phyloP scores from a whole-genome alignment of 2,113 vertebrate genomes.

The Heterochromis multidens region DNA sequence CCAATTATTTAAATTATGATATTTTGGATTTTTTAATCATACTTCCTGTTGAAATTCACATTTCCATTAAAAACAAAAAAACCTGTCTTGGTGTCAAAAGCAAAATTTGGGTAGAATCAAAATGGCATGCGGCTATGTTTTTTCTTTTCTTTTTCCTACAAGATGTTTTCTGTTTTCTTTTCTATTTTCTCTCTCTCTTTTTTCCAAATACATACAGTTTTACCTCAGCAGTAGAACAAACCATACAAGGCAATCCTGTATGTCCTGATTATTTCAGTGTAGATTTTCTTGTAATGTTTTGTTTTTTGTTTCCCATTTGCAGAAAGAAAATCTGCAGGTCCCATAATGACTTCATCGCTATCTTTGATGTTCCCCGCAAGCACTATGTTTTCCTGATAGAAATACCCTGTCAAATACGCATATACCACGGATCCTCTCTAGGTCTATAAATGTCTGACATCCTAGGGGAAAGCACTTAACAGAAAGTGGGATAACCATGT shows the following conservation, averaged over 20 bases:
- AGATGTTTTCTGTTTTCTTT: background rate
- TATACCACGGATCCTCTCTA: slow-evolving; percentile 16
- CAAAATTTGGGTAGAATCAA: background rate
- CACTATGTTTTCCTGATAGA: slow-evolving; percentile 41
- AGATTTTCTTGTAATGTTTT: slow-evolving; percentile 16
- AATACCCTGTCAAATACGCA: slow-evolving; percentile 25
- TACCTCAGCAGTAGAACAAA: background rate
- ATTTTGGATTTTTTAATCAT: background rate
- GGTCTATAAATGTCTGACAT: slow-evolving; percentile 26
- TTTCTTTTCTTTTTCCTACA: background rate
- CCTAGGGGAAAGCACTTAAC: slow-evolving; percentile 33
- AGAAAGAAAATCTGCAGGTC: slow-evolving; percentile 8
- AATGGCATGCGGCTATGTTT: background rate
- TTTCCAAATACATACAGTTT: background rate
- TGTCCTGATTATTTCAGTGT: background rate
- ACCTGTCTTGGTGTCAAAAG: background rate
- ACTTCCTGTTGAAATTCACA: background rate
- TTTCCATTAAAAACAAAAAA: background rate
- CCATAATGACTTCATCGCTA: slow-evolving; percentile 40
- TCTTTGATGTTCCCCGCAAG: slow-evolving; percentile 45
- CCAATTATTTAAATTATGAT: background rate
- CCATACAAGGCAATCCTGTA: background rate
- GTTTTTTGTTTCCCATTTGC: slow-evolving; percentile 25
- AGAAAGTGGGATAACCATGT: slow-evolving; percentile 38
- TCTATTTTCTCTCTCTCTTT: background rate